Evolutionary conservation across 2,888 invertebrate genomes (phyloP).

Genomic region (Philereme vetulata): DNA sequence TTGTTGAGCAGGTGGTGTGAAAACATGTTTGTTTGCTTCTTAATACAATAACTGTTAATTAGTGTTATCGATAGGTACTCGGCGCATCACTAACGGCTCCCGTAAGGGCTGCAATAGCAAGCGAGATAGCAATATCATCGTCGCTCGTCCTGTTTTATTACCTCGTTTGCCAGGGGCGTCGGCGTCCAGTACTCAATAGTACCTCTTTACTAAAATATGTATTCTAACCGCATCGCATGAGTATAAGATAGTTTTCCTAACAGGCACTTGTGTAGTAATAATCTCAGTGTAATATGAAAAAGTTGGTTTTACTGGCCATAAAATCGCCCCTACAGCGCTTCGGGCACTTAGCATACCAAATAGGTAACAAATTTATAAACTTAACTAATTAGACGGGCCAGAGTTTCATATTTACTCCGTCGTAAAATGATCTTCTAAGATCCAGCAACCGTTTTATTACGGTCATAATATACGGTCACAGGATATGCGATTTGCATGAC

Average conservation of each 20-base stretch:
- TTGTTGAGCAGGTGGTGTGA: too few species aligned
- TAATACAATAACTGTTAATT: too few species aligned
- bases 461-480: background rate
- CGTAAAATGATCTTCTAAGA: conserved; percentile 47
- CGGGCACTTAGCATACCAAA: conserved; percentile 76
- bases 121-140: too few species aligned
- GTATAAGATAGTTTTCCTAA: background rate
- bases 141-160: too few species aligned
- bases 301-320: conserved; percentile 49
- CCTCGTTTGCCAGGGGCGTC: too few species aligned
- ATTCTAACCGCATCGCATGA: background rate
- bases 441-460: background rate
- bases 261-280: conserved; percentile 16
- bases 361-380: conserved; percentile 80
- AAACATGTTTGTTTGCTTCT: too few species aligned
- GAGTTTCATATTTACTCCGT: conserved; percentile 72
- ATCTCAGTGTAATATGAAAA: conserved; percentile 45
- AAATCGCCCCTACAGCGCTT: conserved; percentile 52
- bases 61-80: too few species aligned
- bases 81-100: too few species aligned
- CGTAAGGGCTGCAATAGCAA: too few species aligned
- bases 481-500: too few species aligned
- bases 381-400: conserved; percentile 73
- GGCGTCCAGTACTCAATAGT: too few species aligned
- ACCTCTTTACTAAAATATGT: background rate